Conservation (phyloP, 2,113 vertebrate species). For the Echinops telfairi region DNA sequence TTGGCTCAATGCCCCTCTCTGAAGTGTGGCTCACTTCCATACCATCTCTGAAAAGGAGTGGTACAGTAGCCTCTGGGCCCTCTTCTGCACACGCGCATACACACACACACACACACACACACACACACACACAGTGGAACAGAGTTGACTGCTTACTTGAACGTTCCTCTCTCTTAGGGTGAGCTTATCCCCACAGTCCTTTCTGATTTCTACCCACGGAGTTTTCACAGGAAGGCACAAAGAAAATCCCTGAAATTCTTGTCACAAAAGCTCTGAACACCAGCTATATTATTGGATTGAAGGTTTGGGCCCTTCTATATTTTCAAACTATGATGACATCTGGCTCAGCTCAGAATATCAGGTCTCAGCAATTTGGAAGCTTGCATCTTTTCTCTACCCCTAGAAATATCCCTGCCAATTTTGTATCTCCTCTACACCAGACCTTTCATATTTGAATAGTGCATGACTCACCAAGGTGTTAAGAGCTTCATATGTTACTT, state of each 20-base stretch:
- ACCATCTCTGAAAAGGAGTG: background rate
- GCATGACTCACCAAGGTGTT: background rate
- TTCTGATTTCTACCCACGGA: slow-evolving; percentile 25
- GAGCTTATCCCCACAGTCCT: background rate
- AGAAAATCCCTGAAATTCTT: slow-evolving; percentile 30
- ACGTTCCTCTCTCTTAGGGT: background rate
- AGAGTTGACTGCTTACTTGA: background rate
- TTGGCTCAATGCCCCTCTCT: background rate
- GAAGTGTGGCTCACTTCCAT: background rate
- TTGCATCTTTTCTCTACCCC: background rate
- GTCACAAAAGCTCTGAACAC: background rate
- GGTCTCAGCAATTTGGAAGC: background rate
- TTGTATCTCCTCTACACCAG: background rate
- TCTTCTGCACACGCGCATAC: background rate
- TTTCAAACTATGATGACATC: background rate
- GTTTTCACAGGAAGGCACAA: slow-evolving; percentile 47
- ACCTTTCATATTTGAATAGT: background rate
- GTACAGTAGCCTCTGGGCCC: background rate
- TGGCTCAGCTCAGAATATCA: background rate
- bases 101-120: no score
- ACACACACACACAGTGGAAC: background rate
- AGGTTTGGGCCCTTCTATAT: background rate
- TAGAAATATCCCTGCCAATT: background rate
- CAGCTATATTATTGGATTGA: background rate
- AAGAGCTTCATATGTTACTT: background rate